Base-by-base conservation (phyloP, 2,797 vertebrate genomes). In the Clarias platycephalus region DNA sequence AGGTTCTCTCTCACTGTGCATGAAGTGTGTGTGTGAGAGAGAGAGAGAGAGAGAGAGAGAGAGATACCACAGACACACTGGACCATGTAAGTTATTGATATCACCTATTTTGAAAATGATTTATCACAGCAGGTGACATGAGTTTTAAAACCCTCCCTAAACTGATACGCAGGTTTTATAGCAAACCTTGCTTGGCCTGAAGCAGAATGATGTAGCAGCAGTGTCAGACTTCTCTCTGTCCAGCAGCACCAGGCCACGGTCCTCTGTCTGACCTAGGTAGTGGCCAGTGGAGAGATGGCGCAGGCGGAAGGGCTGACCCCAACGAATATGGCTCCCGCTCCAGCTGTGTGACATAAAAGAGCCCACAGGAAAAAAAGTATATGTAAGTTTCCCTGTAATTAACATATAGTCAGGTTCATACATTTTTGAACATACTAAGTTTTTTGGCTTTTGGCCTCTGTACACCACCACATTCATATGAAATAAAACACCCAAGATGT, bases 311-410 rank as follows among this genome's bases (percentile, higher is more conserved):
- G 97, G 93, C 88, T 99, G 97, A 85, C 97, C 97, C 97, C 97
- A 99, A 58, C 96, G 96, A 86, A 99, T 95, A 86, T 99, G 96
- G 90, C 97, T 99, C 64, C 98, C 96, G 80, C 97, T 98, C 98
- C 98, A 99, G 89, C 98, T 99, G 83, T 75, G n/a, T 12, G 53
- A 76, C n/a, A 86, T 60, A 80, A 72, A 37, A 62, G 20, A 24
- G 57, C 20, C 12, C 57, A 76, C 31, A 18, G 16, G 40, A 24
- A 40, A 55, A 49, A 49, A 49, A 49, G 44, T 12, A 24, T 40
- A 22, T 60, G 22, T 60, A 31, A 57, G 28, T 24, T 31, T 58
- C 28, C 18, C 34, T 62, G 7, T 78, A 78, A 57, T 76, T 8
- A 58, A 13, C 28, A 58, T 62, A 77, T 40, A 60, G 44, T 49